A percentile compares a stretch with the other conserved stretches of the same genome.
Evolutionary conservation across 2,113 vertebrate species (phyloP).

Genomic region (Procavia capensis): DNA sequence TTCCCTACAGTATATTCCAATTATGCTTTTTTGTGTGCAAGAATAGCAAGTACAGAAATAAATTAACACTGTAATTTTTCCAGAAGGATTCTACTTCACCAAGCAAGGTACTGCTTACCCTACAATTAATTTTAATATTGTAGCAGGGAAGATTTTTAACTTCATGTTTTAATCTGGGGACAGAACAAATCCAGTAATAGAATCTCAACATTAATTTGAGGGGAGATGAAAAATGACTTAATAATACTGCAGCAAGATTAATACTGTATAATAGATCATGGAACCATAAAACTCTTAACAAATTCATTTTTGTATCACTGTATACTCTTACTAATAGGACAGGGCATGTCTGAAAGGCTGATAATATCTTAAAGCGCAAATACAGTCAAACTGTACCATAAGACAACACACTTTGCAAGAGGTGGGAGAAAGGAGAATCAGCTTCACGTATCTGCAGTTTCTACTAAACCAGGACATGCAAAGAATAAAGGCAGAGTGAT

Average conservation of each 20-base stretch:
- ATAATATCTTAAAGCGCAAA: conserved; percentile 82
- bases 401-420: background rate
- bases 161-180: conserved; percentile 83
- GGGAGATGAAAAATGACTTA: conserved; percentile 87
- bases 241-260: conserved; percentile 84
- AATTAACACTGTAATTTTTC: conserved; percentile 72
- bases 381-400: conserved; percentile 20
- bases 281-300: conserved; percentile 85
- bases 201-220: conserved; percentile 85
- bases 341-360: conserved; percentile 63
- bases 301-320: conserved; percentile 83
- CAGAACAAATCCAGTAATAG: conserved; percentile 86
- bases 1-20: conserved; percentile 44
- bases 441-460: conserved; percentile 42
- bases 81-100: conserved; percentile 77
- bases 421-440: background rate
- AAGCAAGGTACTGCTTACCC: conserved; percentile 77
- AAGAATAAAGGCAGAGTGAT: conserved; percentile 8
- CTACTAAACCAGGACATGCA: conserved; percentile 53
- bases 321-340: conserved; percentile 84
- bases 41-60: conserved; percentile 73
- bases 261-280: conserved; percentile 80
- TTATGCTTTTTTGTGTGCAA: conserved; percentile 29
- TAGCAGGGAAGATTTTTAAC: conserved; percentile 74
- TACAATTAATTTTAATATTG: conserved; percentile 86